Conservation (phyloP, 2,113 vertebrate genomes). For the Manacus vitellinus region DNA sequence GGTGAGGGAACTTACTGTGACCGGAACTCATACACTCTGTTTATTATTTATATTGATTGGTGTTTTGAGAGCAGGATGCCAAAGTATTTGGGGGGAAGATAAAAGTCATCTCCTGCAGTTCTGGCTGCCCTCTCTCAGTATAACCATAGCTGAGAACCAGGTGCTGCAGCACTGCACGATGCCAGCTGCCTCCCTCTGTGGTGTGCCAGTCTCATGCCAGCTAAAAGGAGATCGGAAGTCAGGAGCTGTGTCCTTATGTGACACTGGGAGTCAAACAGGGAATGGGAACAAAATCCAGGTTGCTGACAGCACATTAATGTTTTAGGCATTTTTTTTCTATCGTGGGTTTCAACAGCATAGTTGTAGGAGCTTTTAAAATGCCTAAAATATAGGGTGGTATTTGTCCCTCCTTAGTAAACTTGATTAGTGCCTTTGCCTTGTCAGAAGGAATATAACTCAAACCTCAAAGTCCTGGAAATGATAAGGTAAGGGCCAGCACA, state of each 20-base stretch:
- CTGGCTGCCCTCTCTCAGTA: not conserved
- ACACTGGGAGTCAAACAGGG: not conserved
- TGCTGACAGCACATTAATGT: not conserved
- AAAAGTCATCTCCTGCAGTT: not conserved
- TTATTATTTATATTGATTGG: not conserved
- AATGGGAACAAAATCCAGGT: not conserved
- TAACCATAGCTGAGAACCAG: not conserved
- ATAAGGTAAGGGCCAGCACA: not conserved
- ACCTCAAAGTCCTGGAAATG: not conserved
- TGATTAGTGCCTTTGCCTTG: not conserved
- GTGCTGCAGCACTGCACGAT: not conserved
- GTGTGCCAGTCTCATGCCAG: not conserved
- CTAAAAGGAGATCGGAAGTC: not conserved
- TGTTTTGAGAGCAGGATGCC: not conserved
- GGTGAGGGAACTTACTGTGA: not conserved
- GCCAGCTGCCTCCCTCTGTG: fast-evolving
- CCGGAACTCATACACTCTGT: not conserved
- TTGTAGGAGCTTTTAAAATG: not conserved
- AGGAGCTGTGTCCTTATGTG: not conserved
- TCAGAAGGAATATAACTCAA: not conserved
- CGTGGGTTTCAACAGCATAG: not conserved
- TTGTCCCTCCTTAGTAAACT: not conserved
- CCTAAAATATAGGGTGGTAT: not conserved
- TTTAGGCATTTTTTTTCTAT: not conserved
- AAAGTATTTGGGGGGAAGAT: not conserved